A percentile compares a stretch with the other conserved stretches of the same genome.
Conservation (phyloP, 2,888 invertebrate genomes). For the Callinectes sapidus region DNA sequence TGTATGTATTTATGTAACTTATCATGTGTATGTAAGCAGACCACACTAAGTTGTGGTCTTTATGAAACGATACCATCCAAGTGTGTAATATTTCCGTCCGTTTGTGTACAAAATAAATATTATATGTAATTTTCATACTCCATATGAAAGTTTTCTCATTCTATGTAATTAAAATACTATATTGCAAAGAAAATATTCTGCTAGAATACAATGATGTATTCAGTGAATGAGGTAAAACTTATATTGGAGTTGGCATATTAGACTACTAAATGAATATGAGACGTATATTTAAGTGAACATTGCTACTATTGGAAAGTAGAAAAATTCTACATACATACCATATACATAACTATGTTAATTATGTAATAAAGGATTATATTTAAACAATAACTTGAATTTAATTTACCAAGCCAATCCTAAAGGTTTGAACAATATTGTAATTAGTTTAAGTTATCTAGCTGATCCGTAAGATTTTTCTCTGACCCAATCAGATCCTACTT, state of each 20-base stretch:
- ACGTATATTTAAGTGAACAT: no score
- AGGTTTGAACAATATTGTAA: no score
- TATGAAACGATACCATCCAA: background rate
- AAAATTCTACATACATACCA: background rate
- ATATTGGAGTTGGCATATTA: background rate
- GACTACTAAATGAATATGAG: background rate
- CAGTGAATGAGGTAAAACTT: background rate
- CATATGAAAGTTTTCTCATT: background rate
- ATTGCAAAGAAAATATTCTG: background rate
- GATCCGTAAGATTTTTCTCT: no score
- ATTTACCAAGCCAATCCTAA: no score
- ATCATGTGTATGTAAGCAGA: background rate
- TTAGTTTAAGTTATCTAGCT: no score
- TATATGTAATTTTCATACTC: background rate
- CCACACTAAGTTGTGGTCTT: background rate
- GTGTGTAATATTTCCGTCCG: slow-evolving; percentile 20
- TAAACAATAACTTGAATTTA: no score
- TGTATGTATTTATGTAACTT: background rate
- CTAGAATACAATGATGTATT: background rate
- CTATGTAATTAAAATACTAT: background rate
- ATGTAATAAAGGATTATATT: no score
- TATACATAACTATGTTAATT: background rate
- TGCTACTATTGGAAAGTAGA: no score
- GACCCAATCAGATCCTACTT: no score
- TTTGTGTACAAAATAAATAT: slow-evolving; percentile 11